These are phyloP conservation scores for Marmota monax DNA, from an alignment of 2,113 vertebrate genomes.

Conservation along the genomic window DNA sequence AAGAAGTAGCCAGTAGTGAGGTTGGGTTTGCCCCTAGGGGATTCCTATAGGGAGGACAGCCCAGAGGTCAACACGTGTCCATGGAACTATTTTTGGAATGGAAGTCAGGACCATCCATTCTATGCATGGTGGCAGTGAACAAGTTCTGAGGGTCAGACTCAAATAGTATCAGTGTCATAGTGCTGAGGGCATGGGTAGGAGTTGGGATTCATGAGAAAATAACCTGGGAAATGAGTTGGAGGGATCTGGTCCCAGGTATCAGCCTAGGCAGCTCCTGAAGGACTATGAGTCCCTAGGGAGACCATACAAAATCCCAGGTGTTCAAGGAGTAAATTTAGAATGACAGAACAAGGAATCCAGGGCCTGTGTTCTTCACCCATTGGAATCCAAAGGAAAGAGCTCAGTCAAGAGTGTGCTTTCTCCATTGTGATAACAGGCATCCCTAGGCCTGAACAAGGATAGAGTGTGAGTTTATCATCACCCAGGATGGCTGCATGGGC, in stretches of 20 bases:
- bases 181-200: background rate
- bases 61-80: background rate
- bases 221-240: background rate
- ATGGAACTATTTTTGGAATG: background rate
- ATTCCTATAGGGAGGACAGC: rapidly evolving
- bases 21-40: background rate
- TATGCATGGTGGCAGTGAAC: background rate
- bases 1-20: background rate
- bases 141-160: background rate
- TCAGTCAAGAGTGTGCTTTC: too few relatives aligned
- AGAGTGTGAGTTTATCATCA: background rate
- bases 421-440: too few relatives aligned
- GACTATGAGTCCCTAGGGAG: background rate
- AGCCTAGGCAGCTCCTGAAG: background rate
- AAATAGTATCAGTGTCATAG: background rate
- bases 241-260: background rate
- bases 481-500: background rate
- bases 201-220: background rate
- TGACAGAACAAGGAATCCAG: background rate
- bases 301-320: background rate
- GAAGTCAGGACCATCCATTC: background rate
- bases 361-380: background rate
- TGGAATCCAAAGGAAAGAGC: too few relatives aligned
- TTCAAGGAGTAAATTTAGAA: background rate
- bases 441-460: too few relatives aligned